Evolutionary conservation across 2,113 vertebrate genomes (phyloP).

Genomic region (Colinus virginianus): DNA sequence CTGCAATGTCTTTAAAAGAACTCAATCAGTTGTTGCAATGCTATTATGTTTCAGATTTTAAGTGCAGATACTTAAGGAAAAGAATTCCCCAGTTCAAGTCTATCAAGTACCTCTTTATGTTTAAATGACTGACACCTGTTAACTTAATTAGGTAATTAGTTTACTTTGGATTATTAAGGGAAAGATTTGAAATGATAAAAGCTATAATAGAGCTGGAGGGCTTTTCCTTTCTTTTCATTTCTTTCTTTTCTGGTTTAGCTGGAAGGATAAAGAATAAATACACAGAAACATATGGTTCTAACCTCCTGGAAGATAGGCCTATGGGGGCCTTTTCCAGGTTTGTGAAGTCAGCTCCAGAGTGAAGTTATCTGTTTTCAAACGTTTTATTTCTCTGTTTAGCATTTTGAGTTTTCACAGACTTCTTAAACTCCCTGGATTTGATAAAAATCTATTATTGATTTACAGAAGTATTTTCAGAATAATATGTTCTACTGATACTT

Average conservation of each 20-base stretch:
- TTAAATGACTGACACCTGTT: conserved; percentile 64
- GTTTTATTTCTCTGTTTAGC: conserved; percentile 55
- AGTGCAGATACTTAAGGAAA: conserved; percentile 45
- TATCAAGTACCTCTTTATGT: conserved; percentile 50
- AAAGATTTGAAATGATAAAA: conserved; percentile 49
- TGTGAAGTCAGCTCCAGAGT: conserved; percentile 60
- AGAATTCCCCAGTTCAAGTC: conserved; percentile 43
- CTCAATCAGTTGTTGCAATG: conserved; percentile 29
- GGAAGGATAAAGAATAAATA: conserved; percentile 51
- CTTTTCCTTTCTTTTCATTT: conserved; percentile 40
- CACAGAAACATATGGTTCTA: conserved; percentile 68
- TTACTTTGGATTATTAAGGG: conserved; percentile 66
- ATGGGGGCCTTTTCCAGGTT: conserved; percentile 45
- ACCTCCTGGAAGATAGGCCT: conserved; percentile 54
- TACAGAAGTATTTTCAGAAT: conserved; percentile 6
- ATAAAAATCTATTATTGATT: background rate
- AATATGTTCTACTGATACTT: conserved; percentile 1
- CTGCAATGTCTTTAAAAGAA: conserved; percentile 41
- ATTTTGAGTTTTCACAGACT: conserved; percentile 45
- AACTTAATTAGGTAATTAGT: conserved; percentile 69
- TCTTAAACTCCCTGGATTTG: conserved; percentile 6
- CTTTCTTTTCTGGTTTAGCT: conserved; percentile 52
- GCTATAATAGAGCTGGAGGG: conserved; percentile 42
- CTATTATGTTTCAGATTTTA: conserved; percentile 46
- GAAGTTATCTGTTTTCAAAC: conserved; percentile 60